Base-by-base conservation (phyloP, 2,113 vertebrate genomes). In the Paramisgurnus dabryanus region DNA sequence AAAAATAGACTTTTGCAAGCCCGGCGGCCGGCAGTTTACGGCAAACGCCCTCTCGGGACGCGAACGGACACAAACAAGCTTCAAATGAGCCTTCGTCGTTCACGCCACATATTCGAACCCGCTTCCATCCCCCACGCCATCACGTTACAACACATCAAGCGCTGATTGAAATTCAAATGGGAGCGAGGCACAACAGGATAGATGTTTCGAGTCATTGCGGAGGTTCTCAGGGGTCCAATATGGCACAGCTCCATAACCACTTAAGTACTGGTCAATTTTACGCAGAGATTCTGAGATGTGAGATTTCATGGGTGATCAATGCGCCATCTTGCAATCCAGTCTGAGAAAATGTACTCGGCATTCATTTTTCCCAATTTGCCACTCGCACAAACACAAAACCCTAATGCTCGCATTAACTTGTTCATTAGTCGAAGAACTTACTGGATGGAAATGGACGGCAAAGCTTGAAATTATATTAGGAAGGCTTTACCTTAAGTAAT, bases 161-260 rank as follows among this genome's bases (percentile, higher is more conserved):
- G 76, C 87, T 87, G 89, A 91, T 89, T 90, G 90, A 92, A 90
- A 93, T 93, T 91, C 89, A 90, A 90, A 87, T 49, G 80, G 74
- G 79, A 49, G 78, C 8, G 45, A 49, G 17, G 78, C 77, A 84
- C 89, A 86, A 89, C 85, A 88, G 88, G 90, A 74, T 1, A 83
- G 82, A 83, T 67, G 10, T 68, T 39, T 40, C 17, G 40, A 70
- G 55, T 15, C 12, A 55, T 47, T 6, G 6, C 40, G 7, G n/a
- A 66, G n/a, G 40, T 43, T 88, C 91, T 79, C 87, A 40, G 3
- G 90, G 91, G 91, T 69, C 85, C 87, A 76, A 91, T 89, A 89
- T 89, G 87, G 85, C 84, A 86, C 87, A 86, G 85, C 90, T 86
- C 82, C 84, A 86, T 89, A 91, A 92, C 90, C 90, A 91, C 88